Evolutionary conservation across 2,888 invertebrate species (phyloP).

Genomic region (Apamea anceps): DNA sequence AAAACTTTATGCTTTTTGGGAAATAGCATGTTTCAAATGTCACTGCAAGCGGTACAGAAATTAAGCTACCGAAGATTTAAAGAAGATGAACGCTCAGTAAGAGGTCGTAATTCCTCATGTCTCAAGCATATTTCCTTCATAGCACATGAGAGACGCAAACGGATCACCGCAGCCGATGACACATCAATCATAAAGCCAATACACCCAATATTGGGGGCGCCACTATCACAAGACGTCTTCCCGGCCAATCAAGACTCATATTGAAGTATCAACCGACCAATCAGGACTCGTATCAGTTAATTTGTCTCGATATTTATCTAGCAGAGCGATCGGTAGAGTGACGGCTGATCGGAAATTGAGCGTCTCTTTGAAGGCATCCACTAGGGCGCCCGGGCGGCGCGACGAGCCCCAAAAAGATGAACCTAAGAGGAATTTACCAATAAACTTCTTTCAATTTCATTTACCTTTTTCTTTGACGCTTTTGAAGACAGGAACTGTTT

Average conservation of each 20-base stretch:
- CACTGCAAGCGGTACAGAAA: neutral
- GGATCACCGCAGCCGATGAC: slow-evolving; percentile 14
- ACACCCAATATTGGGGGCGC: slow-evolving; percentile 15
- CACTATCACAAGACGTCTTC: slow-evolving; percentile 12
- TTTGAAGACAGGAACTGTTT: slow-evolving; percentile 12
- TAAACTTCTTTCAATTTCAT: slow-evolving; percentile 45
- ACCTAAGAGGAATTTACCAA: slow-evolving; percentile 48
- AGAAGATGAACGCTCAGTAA: neutral
- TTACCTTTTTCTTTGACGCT: slow-evolving; percentile 32
- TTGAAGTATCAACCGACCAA: slow-evolving; percentile 33
- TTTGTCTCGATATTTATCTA: slow-evolving; percentile 67
- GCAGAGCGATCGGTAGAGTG: slow-evolving; percentile 33
- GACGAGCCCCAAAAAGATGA: slow-evolving; percentile 35
- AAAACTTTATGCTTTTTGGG: slow-evolving; percentile 18
- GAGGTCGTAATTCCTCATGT: slow-evolving; percentile 4
- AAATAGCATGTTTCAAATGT: neutral
- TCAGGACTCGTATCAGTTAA: slow-evolving; percentile 55
- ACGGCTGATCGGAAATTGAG: slow-evolving; percentile 62
- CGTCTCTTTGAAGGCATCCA: slow-evolving; percentile 33
- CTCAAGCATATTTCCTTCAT: slow-evolving; percentile 1
- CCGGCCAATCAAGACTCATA: slow-evolving; percentile 45
- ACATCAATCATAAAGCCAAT: slow-evolving; percentile 52
- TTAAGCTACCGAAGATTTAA: neutral
- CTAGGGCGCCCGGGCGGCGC: neutral
- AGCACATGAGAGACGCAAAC: slow-evolving; percentile 21